Base-by-base conservation (phyloP, 2,888 invertebrate genomes). In the Leptinotarsa haldemani region DNA sequence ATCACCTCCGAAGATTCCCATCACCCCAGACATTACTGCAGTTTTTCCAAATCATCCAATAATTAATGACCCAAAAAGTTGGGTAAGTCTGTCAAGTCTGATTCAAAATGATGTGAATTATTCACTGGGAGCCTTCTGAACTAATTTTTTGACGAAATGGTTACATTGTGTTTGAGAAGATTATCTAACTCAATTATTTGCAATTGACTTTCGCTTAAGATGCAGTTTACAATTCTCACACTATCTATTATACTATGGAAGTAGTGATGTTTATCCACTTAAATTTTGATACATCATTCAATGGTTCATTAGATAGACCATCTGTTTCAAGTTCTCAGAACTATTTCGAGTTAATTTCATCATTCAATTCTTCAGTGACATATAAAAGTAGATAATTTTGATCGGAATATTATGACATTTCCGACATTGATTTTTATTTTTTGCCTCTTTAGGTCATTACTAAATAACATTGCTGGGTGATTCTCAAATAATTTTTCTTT, bases 71-170 rank as follows among this genome's bases (percentile, higher is more conserved):
- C 61, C 40, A 40, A 18, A 56, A 58, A 40, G 67, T 74, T 72
- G 63, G 66, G 70, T 66, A 66, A 72, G 63, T 70, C 63, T 75
- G 67, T 75, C 75, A 75, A 53, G 65, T 69, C 50, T 53, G n/a
- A 68, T 61, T 71, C 47, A 53, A 16, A 68, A 68, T 68, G 16
- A 66, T 74, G 74, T 63, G 69, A 74, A 74, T 22, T 69, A 40
- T 69, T 69, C 56, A 65, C 30, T 69, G 56, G 40, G 63, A 25
- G 65, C 46, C 25, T 70, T 66, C 69, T 66, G 40, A 22, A 65
- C 68, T 20, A 53, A 73, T 65, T 69, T 40, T 56, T 58, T 61
- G 65, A 74, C 25, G 65, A 56, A 71, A 66, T 66, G 47, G 16
- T 66, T 46, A 52, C 46, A 22, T 66, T 66, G 56, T 65, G 56